phyloP scores from a whole-genome alignment of 2,888 invertebrate genomes.

The Conus canariensis region DNA sequence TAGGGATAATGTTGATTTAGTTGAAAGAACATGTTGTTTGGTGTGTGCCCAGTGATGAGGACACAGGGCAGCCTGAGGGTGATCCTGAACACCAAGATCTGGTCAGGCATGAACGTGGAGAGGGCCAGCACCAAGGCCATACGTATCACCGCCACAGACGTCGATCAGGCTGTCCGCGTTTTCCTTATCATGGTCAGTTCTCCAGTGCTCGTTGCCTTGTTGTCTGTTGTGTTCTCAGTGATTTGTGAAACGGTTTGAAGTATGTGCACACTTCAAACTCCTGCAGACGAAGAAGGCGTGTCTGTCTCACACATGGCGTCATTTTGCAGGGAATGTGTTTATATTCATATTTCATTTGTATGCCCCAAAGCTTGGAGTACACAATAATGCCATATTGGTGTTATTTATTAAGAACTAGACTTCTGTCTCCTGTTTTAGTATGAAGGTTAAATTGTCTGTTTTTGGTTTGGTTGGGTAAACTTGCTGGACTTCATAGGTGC shows the following conservation, averaged over 20 bases:
- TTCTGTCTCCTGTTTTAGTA: too few relatives aligned
- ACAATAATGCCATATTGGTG: too few relatives aligned
- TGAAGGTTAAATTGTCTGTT: too few relatives aligned
- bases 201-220: too few relatives aligned
- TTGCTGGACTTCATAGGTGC: too few relatives aligned
- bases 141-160: constrained; percentile 88
- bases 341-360: too few relatives aligned
- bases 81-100: constrained; percentile 94
- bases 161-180: constrained; percentile 84
- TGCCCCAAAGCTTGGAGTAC: too few relatives aligned
- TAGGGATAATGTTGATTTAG: too few relatives aligned
- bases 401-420: too few relatives aligned
- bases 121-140: constrained; percentile 92
- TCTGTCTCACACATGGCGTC: too few relatives aligned
- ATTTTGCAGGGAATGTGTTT: too few relatives aligned
- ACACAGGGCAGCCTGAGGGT: constrained; percentile 93
- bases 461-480: not conserved
- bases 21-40: not conserved
- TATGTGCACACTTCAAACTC: not conserved
- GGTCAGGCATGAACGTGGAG: constrained; percentile 95
- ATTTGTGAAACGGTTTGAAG: not conserved
- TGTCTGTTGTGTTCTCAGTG: not conserved
- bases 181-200: constrained; percentile 88
- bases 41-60: constrained; percentile 85
- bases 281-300: too few relatives aligned